Evolutionary conservation across 2,888 invertebrate genomes (phyloP).

Genomic region (Argyresthia albistria): DNA sequence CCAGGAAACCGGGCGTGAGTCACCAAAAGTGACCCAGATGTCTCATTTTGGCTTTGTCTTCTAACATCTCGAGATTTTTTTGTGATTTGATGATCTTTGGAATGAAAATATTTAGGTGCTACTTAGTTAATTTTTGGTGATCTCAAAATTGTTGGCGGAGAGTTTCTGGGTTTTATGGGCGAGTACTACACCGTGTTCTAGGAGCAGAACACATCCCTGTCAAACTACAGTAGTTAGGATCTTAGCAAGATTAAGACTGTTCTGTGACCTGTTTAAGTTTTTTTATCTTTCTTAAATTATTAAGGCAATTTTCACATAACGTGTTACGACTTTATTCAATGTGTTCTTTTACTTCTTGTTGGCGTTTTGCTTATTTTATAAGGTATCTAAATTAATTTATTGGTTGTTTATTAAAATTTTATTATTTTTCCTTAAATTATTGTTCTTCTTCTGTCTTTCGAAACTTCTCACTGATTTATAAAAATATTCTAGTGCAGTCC

Average conservation of each 20-base stretch:
- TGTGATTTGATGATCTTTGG: slow-evolving; percentile 55
- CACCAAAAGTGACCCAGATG: slow-evolving; percentile 23
- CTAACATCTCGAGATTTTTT: slow-evolving; percentile 39
- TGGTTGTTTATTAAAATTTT: slow-evolving; percentile 70
- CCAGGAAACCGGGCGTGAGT: too few relatives aligned
- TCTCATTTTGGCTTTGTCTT: slow-evolving; percentile 36
- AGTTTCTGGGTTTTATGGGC: slow-evolving; percentile 38
- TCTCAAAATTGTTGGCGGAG: slow-evolving; percentile 14
- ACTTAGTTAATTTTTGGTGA: slow-evolving; percentile 31
- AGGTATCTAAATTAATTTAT: slow-evolving; percentile 72
- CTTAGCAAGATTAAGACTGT: slow-evolving; percentile 73
- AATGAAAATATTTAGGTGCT: slow-evolving; percentile 46
- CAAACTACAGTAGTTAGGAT: slow-evolving; percentile 66
- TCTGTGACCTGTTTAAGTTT: slow-evolving; percentile 73
- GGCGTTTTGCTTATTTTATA: slow-evolving; percentile 72
- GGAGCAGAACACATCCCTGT: slow-evolving; percentile 71
- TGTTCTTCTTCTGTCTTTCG: slow-evolving; percentile 24
- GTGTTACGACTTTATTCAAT: slow-evolving; percentile 51
- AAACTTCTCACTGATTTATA: slow-evolving; percentile 38
- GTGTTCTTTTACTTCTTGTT: slow-evolving; percentile 72
- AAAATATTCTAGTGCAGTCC: slow-evolving; percentile 42
- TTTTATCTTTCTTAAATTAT: slow-evolving; percentile 58
- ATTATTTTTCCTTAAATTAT: slow-evolving; percentile 63
- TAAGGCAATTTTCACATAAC: slow-evolving; percentile 32
- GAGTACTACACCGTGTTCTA: slow-evolving; percentile 62